A percentile compares a stretch with the other conserved stretches of the same genome.
Evolutionary conservation across 2,113 vertebrate species (phyloP).

Genomic region (Tringa solitaria): DNA sequence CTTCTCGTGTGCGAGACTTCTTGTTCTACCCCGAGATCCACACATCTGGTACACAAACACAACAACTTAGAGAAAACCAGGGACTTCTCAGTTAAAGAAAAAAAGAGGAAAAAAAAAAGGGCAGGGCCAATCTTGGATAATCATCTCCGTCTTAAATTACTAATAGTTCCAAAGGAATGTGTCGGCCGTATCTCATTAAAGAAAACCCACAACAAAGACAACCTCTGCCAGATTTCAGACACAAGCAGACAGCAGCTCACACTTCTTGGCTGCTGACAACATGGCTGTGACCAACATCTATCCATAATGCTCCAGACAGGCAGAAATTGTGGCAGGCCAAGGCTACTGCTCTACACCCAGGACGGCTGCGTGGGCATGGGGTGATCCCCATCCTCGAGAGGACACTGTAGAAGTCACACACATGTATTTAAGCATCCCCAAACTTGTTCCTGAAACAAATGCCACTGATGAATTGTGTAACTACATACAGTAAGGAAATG

Average conservation of each 20-base stretch:
- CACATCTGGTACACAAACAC: background rate
- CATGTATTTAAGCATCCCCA: background rate
- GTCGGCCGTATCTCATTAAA: background rate
- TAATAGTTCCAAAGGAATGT: background rate
- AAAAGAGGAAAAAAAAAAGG: background rate
- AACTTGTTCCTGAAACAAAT: background rate
- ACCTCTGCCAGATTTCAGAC: background rate
- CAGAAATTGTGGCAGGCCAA: background rate
- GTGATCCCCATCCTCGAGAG: background rate
- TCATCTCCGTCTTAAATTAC: background rate
- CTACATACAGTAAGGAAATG: background rate
- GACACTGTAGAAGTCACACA: background rate
- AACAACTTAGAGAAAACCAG: background rate
- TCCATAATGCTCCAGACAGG: background rate
- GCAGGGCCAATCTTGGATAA: background rate
- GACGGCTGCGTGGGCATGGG: accelerated
- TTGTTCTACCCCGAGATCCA: background rate
- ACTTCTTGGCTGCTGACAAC: background rate
- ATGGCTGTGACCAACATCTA: background rate
- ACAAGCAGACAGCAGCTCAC: background rate
- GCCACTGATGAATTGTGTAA: background rate
- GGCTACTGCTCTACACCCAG: background rate
- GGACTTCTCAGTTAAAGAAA: background rate
- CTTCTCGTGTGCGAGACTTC: background rate
- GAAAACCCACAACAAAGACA: background rate